Evolutionary conservation across 35 echinoderm and acorn worm genomes (phyloP), one percentile per base, ranked within the genome.

Genomic region (Strongylocentrotus purpuratus): DNA sequence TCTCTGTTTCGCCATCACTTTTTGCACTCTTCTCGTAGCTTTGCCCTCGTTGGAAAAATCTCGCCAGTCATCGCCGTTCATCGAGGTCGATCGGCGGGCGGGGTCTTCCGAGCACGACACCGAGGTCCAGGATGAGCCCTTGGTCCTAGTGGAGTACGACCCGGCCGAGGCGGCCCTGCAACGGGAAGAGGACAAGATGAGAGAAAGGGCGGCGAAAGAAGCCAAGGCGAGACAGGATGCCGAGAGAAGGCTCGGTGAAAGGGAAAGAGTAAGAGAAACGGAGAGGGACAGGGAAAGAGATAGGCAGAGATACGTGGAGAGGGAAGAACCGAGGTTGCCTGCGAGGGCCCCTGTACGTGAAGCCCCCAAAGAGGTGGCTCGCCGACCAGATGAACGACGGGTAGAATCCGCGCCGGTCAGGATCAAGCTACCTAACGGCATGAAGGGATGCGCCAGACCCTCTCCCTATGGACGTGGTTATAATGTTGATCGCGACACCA

Each of bases 401-500:
- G 65, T 8, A 78, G 65, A 78, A 78, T n/a, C 65, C 7, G 20
- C 65, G n/a, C 65, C 65, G 8, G 65, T 13, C 33, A 89, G 33
- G 25, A 5, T 50, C 91, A 93, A 93, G 31, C 47, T 93, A 58
- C 91, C 91, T 12, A 93, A 93, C 31, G 91, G 91, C 14, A 93
- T 93, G 91, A 93, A 58, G 48, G 91, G 91, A 47, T 93, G 91
- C 20, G 32, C 91, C 46, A 93, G 48, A 58, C 91, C 91, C 4
- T 93, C 91, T 48, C 91, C 46, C 4, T 93, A 93, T 58, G 91
- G 91, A 46, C 32, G 91, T 13, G 91, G 91, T 5, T 93, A 93
- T 58, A 58, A 46, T 28, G 91, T 93, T 14, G 25, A 93, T 58
- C 45, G 13, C 15, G 91, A 93, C 48, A 14, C 45, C 15, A 31